Conservation (phyloP, 2,888 invertebrate genomes). For the Drosophila monieri region DNA sequence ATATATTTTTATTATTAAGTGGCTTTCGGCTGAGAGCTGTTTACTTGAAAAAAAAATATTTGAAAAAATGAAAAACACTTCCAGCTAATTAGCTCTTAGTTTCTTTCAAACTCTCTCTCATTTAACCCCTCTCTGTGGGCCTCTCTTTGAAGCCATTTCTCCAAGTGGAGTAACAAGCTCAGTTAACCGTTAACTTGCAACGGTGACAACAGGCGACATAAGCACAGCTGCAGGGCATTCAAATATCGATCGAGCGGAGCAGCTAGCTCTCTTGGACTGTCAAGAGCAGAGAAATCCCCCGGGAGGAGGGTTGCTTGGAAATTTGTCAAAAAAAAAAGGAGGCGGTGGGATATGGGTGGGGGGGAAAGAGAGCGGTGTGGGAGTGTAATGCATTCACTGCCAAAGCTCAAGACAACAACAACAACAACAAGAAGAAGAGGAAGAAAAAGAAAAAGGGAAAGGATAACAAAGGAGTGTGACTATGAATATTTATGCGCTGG, state of each 20-base stretch:
- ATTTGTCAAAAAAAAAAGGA: neutral
- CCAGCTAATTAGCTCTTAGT: no score
- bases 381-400: conserved; percentile 15
- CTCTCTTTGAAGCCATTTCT: no score
- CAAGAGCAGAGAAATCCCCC: conserved; percentile 36
- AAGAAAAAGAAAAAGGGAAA: conserved; percentile 2
- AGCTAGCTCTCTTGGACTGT: conserved; percentile 17
- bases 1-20: no score
- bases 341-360: neutral
- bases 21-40: no score
- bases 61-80: no score
- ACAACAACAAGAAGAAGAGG: neutral
- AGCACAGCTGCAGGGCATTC: conserved; percentile 51
- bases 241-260: conserved; percentile 71
- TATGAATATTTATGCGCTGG: conserved; percentile 2
- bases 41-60: no score
- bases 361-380: conserved; percentile 1
- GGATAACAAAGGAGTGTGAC: conserved; percentile 4
- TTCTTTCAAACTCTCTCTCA: no score
- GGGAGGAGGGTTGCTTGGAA: neutral
- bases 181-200: conserved; percentile 42
- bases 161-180: conserved; percentile 25
- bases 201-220: conserved; percentile 42
- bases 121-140: no score
- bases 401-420: conserved; percentile 4